phyloP scores from a whole-genome alignment of 2,113 vertebrate species.

The Epinephelus moara region DNA sequence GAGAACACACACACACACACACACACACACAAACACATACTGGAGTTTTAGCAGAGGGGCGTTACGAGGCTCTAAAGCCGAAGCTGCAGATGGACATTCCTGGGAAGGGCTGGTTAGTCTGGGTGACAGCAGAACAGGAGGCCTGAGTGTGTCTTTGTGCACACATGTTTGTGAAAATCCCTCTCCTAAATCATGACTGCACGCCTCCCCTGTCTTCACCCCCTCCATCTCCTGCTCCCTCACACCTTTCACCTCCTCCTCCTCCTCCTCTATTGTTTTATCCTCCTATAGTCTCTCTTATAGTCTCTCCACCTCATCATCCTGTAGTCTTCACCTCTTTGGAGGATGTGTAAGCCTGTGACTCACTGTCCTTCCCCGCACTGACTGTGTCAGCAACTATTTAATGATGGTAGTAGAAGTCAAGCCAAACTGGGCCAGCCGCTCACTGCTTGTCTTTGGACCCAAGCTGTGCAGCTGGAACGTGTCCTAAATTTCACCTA shows the following conservation, averaged over 20 bases:
- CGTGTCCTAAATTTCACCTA: conserved; percentile 37
- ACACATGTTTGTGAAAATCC: conserved; percentile 56
- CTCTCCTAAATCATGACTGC: conserved; percentile 67
- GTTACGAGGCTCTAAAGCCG: conserved; percentile 33
- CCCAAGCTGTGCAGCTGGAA: conserved; percentile 34
- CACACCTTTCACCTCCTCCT: conserved; percentile 18
- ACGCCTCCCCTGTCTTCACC: conserved; percentile 65
- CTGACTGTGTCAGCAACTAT: conserved; percentile 69
- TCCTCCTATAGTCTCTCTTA: not conserved
- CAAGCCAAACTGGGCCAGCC: conserved; percentile 48
- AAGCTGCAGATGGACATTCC: conserved; percentile 83
- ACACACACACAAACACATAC: not conserved
- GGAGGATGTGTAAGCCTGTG: conserved; percentile 22
- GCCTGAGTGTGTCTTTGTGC: conserved; percentile 30
- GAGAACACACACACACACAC: conserved; percentile 21
- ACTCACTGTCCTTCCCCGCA: conserved; percentile 62
- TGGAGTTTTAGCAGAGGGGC: conserved; percentile 27
- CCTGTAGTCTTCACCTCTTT: not conserved
- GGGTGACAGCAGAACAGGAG: conserved; percentile 50
- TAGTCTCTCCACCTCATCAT: conserved; percentile 4
- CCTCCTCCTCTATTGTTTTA: conserved; percentile 3
- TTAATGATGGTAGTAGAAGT: conserved; percentile 50
- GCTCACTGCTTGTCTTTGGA: conserved; percentile 27
- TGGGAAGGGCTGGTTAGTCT: conserved; percentile 76
- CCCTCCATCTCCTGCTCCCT: conserved; percentile 14